Conservation (phyloP, 2,797 vertebrate species). For the Enteromius mattozi region DNA sequence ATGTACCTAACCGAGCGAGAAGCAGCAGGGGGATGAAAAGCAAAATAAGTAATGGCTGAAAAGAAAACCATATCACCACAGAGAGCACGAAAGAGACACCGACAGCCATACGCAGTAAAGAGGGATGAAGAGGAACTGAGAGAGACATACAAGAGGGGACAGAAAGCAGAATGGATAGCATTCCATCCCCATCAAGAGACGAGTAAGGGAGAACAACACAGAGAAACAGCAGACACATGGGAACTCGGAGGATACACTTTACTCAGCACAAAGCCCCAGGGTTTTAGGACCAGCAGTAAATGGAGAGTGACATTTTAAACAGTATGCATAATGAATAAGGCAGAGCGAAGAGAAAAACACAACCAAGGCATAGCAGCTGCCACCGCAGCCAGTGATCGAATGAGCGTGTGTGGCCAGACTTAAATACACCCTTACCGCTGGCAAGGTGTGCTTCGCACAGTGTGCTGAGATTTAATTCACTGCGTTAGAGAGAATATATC, state of each 20-base stretch:
- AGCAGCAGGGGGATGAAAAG: slow-evolving; percentile 48
- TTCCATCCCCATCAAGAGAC: slow-evolving; percentile 16
- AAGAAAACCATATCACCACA: slow-evolving; percentile 57
- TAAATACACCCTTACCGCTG: slow-evolving; percentile 46
- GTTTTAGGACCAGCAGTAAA: slow-evolving; percentile 65
- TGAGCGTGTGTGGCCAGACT: slow-evolving; percentile 47
- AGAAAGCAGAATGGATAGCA: slow-evolving; percentile 27
- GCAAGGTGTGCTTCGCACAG: slow-evolving; percentile 19
- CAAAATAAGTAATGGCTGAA: slow-evolving; percentile 40
- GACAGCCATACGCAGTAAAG: slow-evolving; percentile 51
- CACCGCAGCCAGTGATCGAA: slow-evolving; percentile 50
- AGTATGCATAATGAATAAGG: slow-evolving; percentile 69
- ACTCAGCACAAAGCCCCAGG: slow-evolving; percentile 60
- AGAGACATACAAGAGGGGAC: slow-evolving; percentile 18
- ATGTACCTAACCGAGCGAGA: slow-evolving; percentile 47
- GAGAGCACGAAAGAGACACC: slow-evolving; percentile 60
- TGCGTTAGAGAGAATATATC: slow-evolving; percentile 47
- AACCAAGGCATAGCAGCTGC: slow-evolving; percentile 52
- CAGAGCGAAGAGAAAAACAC: slow-evolving; percentile 59
- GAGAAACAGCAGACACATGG: slow-evolving; percentile 57
- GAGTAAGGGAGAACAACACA: slow-evolving; percentile 19
- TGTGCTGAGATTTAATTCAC: slow-evolving; percentile 51
- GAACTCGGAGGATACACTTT: slow-evolving; percentile 60
- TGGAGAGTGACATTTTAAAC: slow-evolving; percentile 74
- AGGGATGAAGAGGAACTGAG: slow-evolving; percentile 13